Conservation (phyloP, 1,140 invertebrate genomes). For the Ceratoteleas bidentatus region DNA sequence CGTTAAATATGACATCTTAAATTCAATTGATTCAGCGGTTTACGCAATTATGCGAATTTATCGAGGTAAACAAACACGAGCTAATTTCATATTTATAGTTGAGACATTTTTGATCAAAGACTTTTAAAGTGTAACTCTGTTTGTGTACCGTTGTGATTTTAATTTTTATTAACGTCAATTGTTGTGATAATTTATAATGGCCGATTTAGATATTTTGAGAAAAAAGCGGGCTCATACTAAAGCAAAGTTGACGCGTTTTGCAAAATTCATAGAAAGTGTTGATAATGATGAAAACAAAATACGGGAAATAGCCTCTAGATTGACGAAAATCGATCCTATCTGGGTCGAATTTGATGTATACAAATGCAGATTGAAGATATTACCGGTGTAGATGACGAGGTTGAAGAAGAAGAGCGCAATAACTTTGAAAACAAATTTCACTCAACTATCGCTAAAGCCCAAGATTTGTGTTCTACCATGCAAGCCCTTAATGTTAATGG, state of each 20-base stretch:
- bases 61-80: too few species aligned
- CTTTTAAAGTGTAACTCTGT: too few species aligned
- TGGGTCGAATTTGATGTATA: conserved; percentile 21
- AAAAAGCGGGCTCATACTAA: not conserved
- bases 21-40: too few species aligned
- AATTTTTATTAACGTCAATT: too few species aligned
- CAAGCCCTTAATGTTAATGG: not conserved
- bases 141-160: too few species aligned
- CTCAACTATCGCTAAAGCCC: conserved; percentile 4
- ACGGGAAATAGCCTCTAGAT: conserved; percentile 15
- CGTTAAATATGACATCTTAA: too few species aligned
- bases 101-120: too few species aligned
- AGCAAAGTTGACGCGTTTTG: conserved; percentile 20
- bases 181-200: not conserved
- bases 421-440: conserved; percentile 28
- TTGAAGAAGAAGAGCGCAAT: conserved; percentile 10
- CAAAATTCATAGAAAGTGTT: conserved; percentile 14
- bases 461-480: not conserved
- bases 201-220: not conserved
- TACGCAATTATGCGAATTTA: too few species aligned
- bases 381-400: conserved; percentile 3
- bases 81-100: too few species aligned
- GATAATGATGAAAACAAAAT: conserved; percentile 9
- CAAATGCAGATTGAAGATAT: conserved; percentile 23
- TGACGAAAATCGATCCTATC: conserved; percentile 4